Evolutionary conservation across 2,888 invertebrate species (phyloP).

Genomic region (Anthrax anthrax): DNA sequence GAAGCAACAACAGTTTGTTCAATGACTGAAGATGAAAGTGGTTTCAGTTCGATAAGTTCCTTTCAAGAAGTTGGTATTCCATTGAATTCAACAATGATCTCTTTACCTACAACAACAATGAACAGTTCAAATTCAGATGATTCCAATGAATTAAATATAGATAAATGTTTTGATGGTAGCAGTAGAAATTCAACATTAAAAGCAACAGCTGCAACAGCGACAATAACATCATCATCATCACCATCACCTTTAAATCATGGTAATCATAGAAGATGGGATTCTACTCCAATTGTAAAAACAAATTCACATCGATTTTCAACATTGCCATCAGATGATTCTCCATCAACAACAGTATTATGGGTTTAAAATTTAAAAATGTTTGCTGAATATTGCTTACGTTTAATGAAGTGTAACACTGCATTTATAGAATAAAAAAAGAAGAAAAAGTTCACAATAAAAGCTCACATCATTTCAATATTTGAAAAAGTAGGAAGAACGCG

Average conservation of each 20-base stretch:
- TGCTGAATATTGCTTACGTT: too few species aligned
- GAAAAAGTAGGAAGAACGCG: too few species aligned
- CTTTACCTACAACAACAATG: constrained; percentile 1
- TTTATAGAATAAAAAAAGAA: too few species aligned
- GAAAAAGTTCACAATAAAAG: too few species aligned
- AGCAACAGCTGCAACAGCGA: not conserved
- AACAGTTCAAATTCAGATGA: constrained; percentile 10
- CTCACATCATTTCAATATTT: too few species aligned
- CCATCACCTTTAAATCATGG: not conserved
- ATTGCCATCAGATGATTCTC: constrained; percentile 8
- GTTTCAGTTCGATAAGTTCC: constrained; percentile 73
- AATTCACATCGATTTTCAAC: constrained; percentile 8
- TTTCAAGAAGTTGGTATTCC: constrained; percentile 70
- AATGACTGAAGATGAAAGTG: constrained; percentile 61
- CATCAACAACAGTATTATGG: constrained; percentile 14
- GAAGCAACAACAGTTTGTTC: constrained; percentile 13
- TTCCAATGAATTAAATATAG: constrained; percentile 12
- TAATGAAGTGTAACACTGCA: too few species aligned
- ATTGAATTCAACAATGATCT: constrained; percentile 12
- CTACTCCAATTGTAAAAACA: constrained; percentile 11
- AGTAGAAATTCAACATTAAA: constrained; percentile 31
- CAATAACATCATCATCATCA: constrained; percentile 1
- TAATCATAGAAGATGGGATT: constrained; percentile 12
- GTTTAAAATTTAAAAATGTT: constrained; percentile 10
- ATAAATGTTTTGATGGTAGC: constrained; percentile 14